Base-by-base conservation (phyloP, 2,888 invertebrate genomes). In the Phyto melanocephala region DNA sequence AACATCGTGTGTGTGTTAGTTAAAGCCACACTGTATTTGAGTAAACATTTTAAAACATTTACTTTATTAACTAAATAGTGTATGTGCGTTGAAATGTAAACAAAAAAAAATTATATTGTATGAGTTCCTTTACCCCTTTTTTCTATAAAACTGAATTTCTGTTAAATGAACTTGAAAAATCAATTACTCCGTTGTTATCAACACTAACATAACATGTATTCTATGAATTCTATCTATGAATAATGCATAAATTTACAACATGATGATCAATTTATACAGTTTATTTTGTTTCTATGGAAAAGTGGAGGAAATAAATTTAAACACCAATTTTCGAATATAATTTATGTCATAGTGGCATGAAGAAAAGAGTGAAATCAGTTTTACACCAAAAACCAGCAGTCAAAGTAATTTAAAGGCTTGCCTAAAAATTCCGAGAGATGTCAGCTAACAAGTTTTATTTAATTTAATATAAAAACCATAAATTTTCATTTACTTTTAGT, bases 151-250 rank as follows among this genome's bases (percentile, higher is more conserved):
- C 65, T 65, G 42, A 68, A 65, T 45, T 76, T 71, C 35, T 71
- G 70, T 76, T 80, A 65, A 80, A 80, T 80, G 71, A 81, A 76
- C 70, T 81, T 76, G 71, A 81, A 76, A 76, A 71, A 71, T 71
- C 50, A 81, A 67, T 65, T 71, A 54, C 63, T 42, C 40, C 6
- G 28, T 56, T 70, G 54, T 54, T 63, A 75, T 63, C 71, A 40
- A 17, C 40, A 24, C 35, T 42, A 58, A 35, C 10, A 50, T 33
- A 65, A 52, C 15, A 33, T 52, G 15, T 15, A 8, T n/a, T 54
- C 3, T 20, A 13, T 40, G 3, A 10, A 20, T 17, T 15, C 13
- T 50, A 35, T 13, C 15, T 24, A 45, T 70, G 15, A 56, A 28
- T 63, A 56, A 63, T 71, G 70, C 52, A 62, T 75, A 58, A 63